These are phyloP conservation scores for Abrostola triplasia DNA, from an alignment of 2,888 invertebrate genomes.

Conservation along the genomic window DNA sequence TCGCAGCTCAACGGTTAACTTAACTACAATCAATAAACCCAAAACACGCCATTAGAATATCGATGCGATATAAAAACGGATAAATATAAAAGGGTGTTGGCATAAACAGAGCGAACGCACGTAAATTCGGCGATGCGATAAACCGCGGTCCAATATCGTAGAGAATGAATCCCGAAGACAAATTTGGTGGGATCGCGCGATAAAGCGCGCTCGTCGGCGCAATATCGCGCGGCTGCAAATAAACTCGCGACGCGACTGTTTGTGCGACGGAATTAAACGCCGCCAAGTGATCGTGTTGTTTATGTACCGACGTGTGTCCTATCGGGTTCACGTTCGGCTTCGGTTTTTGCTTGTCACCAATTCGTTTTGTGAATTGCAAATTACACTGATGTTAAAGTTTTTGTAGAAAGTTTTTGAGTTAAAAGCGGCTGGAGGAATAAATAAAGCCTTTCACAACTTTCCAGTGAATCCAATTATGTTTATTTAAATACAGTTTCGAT, in stretches of 20 bases:
- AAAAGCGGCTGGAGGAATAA: background rate
- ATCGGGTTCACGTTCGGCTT: constrained; percentile 4
- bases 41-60: constrained; percentile 55
- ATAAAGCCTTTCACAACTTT: too few relatives aligned
- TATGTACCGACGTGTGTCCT: constrained; percentile 22
- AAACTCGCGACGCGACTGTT: constrained; percentile 50
- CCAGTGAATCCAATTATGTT: too few relatives aligned
- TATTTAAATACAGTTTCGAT: too few relatives aligned
- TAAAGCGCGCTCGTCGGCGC: constrained; percentile 53
- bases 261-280: constrained; percentile 53
- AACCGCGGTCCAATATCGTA: constrained; percentile 65
- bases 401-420: background rate
- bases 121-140: constrained; percentile 61
- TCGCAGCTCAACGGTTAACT: constrained; percentile 18
- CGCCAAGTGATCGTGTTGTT: constrained; percentile 48
- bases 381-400: constrained; percentile 3
- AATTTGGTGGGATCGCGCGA: constrained; percentile 65
- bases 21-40: constrained; percentile 51
- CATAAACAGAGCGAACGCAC: constrained; percentile 60
- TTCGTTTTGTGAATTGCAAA: background rate
- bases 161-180: constrained; percentile 65
- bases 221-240: constrained; percentile 56
- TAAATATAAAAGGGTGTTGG: constrained; percentile 50
- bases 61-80: constrained; percentile 48
- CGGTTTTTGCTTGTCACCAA: constrained; percentile 11